phyloP scores from a whole-genome alignment of 23 tunicate genomes.

The Phallusia fumigata region DNA sequence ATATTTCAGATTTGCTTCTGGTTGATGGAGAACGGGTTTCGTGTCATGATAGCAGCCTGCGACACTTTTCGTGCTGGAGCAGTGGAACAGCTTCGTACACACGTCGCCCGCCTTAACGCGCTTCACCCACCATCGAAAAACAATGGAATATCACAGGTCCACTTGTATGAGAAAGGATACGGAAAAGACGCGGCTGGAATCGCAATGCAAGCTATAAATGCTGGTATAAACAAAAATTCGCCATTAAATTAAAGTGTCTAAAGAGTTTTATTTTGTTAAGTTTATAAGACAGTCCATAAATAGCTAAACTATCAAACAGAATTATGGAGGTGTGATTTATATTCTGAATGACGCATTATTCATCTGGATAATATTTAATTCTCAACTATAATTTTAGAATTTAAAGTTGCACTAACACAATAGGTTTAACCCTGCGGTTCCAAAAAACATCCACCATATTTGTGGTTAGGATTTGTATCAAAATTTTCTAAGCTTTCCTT shows the following conservation, averaged over 20 bases:
- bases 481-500: too few relatives aligned
- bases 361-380: too few relatives aligned
- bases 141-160: slow-evolving; percentile 44
- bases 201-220: slow-evolving; percentile 92
- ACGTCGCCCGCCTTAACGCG: slow-evolving; percentile 80
- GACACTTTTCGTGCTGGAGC: slow-evolving; percentile 99
- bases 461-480: too few relatives aligned
- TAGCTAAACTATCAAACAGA: too few relatives aligned
- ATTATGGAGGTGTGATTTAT: too few relatives aligned
- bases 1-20: slow-evolving; percentile 92
- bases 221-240: slow-evolving; percentile 22
- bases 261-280: background rate
- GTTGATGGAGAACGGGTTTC: slow-evolving; percentile 96
- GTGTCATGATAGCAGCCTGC: slow-evolving; percentile 99
- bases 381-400: too few relatives aligned
- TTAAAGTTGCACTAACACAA: too few relatives aligned
- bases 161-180: slow-evolving; percentile 92
- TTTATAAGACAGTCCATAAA: too few relatives aligned
- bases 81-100: slow-evolving; percentile 98
- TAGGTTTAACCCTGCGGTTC: too few relatives aligned
- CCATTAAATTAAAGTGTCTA: too few relatives aligned
- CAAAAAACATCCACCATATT: too few relatives aligned
- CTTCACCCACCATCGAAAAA: slow-evolving; percentile 77
- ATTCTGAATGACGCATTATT: too few relatives aligned
- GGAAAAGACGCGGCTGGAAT: slow-evolving; percentile 99